Evolutionary conservation across 2,113 vertebrate genomes (phyloP).

Genomic region (Hirundichthys speculiger): DNA sequence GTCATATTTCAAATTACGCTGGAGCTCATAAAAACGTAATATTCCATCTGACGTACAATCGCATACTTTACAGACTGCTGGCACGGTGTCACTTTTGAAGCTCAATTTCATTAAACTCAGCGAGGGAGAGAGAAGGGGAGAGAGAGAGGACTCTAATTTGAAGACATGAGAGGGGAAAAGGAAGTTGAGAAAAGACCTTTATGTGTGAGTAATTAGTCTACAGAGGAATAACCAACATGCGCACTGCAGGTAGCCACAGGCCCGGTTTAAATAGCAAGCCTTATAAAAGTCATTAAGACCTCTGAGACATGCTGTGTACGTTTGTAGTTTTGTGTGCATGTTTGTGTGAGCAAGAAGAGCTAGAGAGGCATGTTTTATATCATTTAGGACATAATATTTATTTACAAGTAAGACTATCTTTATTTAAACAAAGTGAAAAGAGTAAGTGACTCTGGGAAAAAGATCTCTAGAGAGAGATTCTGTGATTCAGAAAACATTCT

Average conservation of each 20-base stretch:
- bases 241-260: conserved; percentile 55
- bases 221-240: conserved; percentile 47
- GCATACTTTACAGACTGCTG: conserved; percentile 11
- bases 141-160: conserved; percentile 52
- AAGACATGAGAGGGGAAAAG: conserved; percentile 67
- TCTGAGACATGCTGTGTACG: conserved; percentile 27
- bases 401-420: not conserved
- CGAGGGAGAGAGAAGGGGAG: conserved; percentile 23
- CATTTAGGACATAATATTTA: not conserved
- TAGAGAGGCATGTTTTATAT: not conserved
- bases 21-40: conserved; percentile 24
- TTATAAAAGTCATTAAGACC: conserved; percentile 68
- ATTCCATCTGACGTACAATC: not conserved
- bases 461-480: no score
- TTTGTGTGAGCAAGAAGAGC: not conserved
- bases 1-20: not conserved
- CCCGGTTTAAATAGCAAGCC: conserved; percentile 52
- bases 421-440: no score
- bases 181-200: conserved; percentile 56
- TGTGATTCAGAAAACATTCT: no score
- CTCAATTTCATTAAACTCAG: conserved; percentile 59
- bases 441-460: no score
- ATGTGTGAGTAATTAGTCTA: conserved; percentile 65
- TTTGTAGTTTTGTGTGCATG: not conserved
- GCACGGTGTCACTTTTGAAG: conserved; percentile 52